phyloP scores from a whole-genome alignment of 2,888 invertebrate species.

The Lasiommata megera region DNA sequence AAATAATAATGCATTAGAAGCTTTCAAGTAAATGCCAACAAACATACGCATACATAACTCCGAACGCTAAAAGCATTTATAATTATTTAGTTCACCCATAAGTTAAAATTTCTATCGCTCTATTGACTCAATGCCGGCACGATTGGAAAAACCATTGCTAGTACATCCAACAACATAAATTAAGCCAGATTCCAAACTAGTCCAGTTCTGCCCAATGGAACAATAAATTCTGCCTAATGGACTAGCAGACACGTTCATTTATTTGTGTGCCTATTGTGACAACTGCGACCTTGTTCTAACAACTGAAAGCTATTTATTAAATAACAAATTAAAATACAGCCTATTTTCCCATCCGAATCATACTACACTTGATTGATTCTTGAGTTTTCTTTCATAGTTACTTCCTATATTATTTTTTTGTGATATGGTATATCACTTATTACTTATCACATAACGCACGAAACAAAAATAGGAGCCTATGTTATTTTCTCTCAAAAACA shows the following conservation, averaged over 20 bases:
- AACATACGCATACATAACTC: too few relatives aligned
- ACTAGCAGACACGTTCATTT: slow-evolving; percentile 18
- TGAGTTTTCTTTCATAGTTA: background rate
- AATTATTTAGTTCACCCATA: too few relatives aligned
- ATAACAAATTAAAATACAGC: background rate
- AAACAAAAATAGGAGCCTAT: too few relatives aligned
- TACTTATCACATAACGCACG: too few relatives aligned
- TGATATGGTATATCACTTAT: too few relatives aligned
- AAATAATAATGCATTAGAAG: too few relatives aligned
- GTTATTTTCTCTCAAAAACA: too few relatives aligned
- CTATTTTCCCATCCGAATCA: background rate
- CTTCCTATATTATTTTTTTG: too few relatives aligned
- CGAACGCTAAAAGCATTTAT: too few relatives aligned
- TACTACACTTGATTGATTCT: background rate
- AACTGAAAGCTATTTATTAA: background rate
- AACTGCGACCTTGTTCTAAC: slow-evolving; percentile 20
- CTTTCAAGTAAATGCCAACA: too few relatives aligned
- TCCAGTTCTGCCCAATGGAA: slow-evolving; percentile 26
- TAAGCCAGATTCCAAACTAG: slow-evolving; percentile 21
- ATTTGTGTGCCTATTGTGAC: slow-evolving; percentile 6
- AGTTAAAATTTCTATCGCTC: too few relatives aligned
- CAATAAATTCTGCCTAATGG: slow-evolving; percentile 29
- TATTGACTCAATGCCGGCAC: background rate
- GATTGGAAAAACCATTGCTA: background rate
- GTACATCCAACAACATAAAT: slow-evolving; percentile 17